Evolutionary conservation across 2,888 invertebrate species (phyloP).

Genomic region (Scotopteryx bipunctaria): DNA sequence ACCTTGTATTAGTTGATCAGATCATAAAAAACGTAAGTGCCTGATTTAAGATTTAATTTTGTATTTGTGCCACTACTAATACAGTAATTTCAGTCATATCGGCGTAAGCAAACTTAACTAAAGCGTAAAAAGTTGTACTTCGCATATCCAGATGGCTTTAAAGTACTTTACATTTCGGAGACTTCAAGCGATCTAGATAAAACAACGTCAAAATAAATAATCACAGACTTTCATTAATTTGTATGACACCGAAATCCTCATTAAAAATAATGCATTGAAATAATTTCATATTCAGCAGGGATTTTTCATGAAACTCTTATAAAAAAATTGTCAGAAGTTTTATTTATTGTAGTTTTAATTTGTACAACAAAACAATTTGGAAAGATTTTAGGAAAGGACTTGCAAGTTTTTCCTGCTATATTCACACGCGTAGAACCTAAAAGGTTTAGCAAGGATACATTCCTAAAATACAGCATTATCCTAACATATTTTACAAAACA

Average conservation of each 20-base stretch:
- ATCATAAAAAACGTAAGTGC: too few species aligned
- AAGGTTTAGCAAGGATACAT: conserved; percentile 76
- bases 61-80: too few species aligned
- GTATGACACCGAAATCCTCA: conserved; percentile 36
- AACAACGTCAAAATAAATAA: conserved; percentile 63
- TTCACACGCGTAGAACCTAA: conserved; percentile 46
- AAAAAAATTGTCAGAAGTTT: conserved; percentile 19
- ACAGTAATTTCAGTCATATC: conserved; percentile 32
- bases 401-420: conserved; percentile 9
- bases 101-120: conserved; percentile 46
- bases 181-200: conserved; percentile 13
- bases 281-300: conserved; percentile 13
- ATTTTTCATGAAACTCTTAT: background rate
- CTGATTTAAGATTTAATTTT: too few species aligned
- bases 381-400: background rate
- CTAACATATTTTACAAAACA: conserved; percentile 39
- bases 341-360: background rate
- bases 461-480: conserved; percentile 57
- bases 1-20: too few species aligned
- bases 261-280: conserved; percentile 43
- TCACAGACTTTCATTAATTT: conserved; percentile 75
- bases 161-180: background rate
- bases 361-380: background rate
- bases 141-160: conserved; percentile 22
- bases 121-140: conserved; percentile 33